Conservation (phyloP, 2,797 vertebrate genomes). For the Limnodromus scolopaceus region DNA sequence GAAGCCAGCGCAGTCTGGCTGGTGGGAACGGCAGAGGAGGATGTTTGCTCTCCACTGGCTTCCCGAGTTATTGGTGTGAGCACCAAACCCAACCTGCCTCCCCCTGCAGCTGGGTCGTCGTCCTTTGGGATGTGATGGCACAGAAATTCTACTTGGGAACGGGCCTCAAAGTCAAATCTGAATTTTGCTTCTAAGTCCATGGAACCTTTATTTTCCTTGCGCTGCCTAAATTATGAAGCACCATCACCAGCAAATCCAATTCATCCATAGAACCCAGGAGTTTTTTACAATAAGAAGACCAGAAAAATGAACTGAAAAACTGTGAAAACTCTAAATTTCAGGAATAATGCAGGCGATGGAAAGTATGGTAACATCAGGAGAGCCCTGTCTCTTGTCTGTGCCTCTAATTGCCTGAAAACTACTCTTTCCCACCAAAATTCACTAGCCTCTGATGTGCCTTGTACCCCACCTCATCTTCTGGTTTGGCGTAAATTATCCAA, state of each 20-base stretch:
- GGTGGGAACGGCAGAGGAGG: neutral
- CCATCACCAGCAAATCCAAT: neutral
- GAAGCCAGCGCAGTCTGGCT: neutral
- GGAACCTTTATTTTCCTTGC: fast-evolving
- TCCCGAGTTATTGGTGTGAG: fast-evolving
- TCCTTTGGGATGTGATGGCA: neutral
- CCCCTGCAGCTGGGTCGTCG: neutral
- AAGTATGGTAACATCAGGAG: neutral
- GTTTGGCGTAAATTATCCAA: fast-evolving
- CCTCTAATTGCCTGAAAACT: neutral
- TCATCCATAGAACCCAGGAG: neutral
- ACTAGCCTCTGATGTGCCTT: neutral
- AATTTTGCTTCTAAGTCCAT: neutral
- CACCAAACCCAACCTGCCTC: neutral
- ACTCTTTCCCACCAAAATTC: neutral
- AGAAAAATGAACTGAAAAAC: fast-evolving
- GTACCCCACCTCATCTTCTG: neutral
- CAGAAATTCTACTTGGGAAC: neutral
- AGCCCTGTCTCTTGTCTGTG: neutral
- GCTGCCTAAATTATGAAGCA: neutral
- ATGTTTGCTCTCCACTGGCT: neutral
- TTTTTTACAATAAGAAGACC: neutral
- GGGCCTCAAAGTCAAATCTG: neutral
- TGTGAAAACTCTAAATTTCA: neutral
- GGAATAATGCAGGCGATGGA: neutral